Base-by-base conservation (phyloP, 92 coral and sea anemone species). In the Zoanthus solanderi region DNA sequence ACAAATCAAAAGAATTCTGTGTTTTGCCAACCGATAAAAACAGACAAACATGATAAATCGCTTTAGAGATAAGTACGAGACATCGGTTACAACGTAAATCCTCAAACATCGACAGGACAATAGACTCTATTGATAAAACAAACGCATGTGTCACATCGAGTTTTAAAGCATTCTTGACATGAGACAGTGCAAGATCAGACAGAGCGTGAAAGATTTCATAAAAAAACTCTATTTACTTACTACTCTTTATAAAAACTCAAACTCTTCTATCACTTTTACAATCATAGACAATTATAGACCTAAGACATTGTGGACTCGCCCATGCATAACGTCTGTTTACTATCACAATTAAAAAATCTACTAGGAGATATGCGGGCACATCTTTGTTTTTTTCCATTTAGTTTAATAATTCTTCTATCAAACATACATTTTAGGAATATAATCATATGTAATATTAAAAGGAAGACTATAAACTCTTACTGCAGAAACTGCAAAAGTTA, bases 301-400 rank as follows among this genome's bases (percentile, higher is more conserved):
- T 9, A 15, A 16, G 37, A 1, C 34, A 44, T 30, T 3, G 72
- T 71, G 29, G 52, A 66, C 75, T 71, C 61, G 85, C 75, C 75
- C 75, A 67, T 37, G 65, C 60, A 42, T 18, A 29, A 0, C 31
- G 82, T 30, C 82, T 65, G 60, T 81, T 80, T 65, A 42, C 18
- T 50, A 66, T 81, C 60, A 34, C 44, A 67, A 66, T 46, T 71
- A 42, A 29, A 45, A 9, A 8, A 23, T 46, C 79, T 45, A 23
- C 28, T 73, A 1, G 12, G 44, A 47, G 47, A 57, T 50, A 48
- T 34, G 28, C 28, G 9, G 16, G 60, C 58, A 47, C 57, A 75
- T 74, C 7, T 74, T 9, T 74, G 17, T 7, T 74, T 9, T 37
- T n/a, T 61, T 37, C 30, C 0, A 37, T 54, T 29, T 14, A 57